Evolutionary conservation across 2,888 invertebrate species (phyloP), one percentile per base, ranked within the genome.

Genomic region (Meloe dianella): DNA sequence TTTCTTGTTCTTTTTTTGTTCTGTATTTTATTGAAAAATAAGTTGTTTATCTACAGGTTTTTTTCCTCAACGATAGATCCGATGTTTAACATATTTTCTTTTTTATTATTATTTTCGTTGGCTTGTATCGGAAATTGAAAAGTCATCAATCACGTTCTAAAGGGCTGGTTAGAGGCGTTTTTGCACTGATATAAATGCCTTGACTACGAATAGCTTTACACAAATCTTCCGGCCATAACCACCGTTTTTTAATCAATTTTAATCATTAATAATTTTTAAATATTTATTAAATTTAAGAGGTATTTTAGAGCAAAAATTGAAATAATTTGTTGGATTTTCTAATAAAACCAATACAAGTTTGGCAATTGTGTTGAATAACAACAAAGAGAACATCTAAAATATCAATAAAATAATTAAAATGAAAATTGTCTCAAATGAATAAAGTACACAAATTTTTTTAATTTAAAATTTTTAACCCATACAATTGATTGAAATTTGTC

Each of bases 81-180:
- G 24, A 54, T 54, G 54, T 24, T 54, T 12, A 54, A 54, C 54
- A 54, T 54, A 54, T 20, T 54, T 54, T 54, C 24, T 54, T 54
- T 22, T 24, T 54, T 54, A 54, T 54, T 24, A 54, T 54, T 24
- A 54, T 54, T 54, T 54, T 54, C 54, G 54, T 54, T 24, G 24
- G 54, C 54, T 54, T 54, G 54, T 54, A 54, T 54, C 54, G 54
- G 54, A 54, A 54, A 54, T 54, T 54, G 54, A 54, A 54, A 54
- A 54, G 24, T 54, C 22, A 54, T 54, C 54, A 54, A 54, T 54
- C 54, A 54, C 54, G 54, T 24, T 24, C 14, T 54, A 22, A 51
- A 9, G 54, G 47, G 24, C n/a, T 54, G 54, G 54, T 54, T 54
- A 6, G 0, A 47, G 47, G 5, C 14, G 0, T 35, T 35, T 35